Percentiles rank a stretch among this genome's conserved stretches.
These are phyloP conservation scores for Matsumurasca onukii DNA, from an alignment of 1,140 invertebrate species.

Conservation along the genomic window DNA sequence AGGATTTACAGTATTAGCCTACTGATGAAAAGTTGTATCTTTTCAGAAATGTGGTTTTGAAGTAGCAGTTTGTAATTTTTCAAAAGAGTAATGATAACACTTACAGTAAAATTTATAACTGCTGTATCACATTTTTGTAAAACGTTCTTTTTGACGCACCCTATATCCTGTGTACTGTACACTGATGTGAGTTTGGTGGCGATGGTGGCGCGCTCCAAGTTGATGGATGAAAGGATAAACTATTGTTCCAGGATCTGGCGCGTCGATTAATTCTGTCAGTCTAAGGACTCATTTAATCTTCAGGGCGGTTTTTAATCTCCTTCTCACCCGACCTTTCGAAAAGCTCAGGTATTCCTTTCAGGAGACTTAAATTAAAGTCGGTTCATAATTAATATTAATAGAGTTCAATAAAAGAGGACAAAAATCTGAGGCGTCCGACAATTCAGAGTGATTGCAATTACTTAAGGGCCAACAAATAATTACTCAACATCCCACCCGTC, in stretches of 20 bases:
- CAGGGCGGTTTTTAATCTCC: constrained; percentile 15
- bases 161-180: too few relatives aligned
- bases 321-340: background rate
- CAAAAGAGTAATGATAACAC: too few relatives aligned
- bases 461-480: constrained; percentile 22
- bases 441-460: constrained; percentile 20
- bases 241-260: constrained; percentile 16
- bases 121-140: too few relatives aligned
- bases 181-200: too few relatives aligned
- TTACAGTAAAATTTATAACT: too few relatives aligned
- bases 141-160: too few relatives aligned
- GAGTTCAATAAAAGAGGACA: background rate
- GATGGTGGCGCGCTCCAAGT: background rate
- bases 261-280: background rate
- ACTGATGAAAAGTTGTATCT: too few relatives aligned
- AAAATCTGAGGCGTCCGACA: constrained; percentile 21
- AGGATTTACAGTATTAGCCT: too few relatives aligned
- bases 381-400: constrained; percentile 23
- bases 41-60: too few relatives aligned
- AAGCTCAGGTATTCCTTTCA: constrained; percentile 26
- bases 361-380: constrained; percentile 4
- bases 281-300: constrained; percentile 12
- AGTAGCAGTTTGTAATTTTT: too few relatives aligned
- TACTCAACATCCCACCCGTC: background rate
- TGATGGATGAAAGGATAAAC: constrained; percentile 19